Conservation (phyloP, 2,888 invertebrate species). For the Philereme vetulata region DNA sequence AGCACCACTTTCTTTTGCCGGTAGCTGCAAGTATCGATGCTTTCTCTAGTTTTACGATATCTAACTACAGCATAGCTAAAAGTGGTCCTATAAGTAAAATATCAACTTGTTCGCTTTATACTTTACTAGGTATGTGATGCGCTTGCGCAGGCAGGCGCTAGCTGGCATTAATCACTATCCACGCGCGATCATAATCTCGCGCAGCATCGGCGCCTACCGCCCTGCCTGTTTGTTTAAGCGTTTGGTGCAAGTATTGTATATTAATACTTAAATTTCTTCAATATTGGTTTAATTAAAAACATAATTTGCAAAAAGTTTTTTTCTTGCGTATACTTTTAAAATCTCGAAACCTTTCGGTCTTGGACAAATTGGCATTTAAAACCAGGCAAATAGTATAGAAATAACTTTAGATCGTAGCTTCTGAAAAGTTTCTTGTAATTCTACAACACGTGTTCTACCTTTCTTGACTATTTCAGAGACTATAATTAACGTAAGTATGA, state of each 20-base stretch:
- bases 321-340: no score
- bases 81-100: constrained; percentile 16
- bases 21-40: constrained; percentile 3
- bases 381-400: no score
- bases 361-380: no score
- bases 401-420: no score
- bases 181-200: constrained; percentile 74
- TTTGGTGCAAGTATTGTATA: constrained; percentile 62
- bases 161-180: constrained; percentile 74
- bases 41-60: constrained; percentile 16
- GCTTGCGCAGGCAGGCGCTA: constrained; percentile 58
- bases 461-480: no score
- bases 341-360: no score
- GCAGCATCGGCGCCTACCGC: constrained; percentile 67
- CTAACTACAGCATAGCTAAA: constrained; percentile 1
- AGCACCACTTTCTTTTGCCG: constrained; percentile 11
- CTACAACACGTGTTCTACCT: no score
- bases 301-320: no score
- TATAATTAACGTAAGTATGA: no score
- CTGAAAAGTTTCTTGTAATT: no score
- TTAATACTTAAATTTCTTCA: no score
- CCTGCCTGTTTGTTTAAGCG: constrained; percentile 72
- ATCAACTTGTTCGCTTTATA: background rate
- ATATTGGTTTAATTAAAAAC: no score
- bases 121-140: constrained; percentile 2